Percentiles rank a stretch among this genome's conserved stretches.
phyloP scores from a whole-genome alignment of 2,888 invertebrate genomes.

The Cerastis rubricosa region DNA sequence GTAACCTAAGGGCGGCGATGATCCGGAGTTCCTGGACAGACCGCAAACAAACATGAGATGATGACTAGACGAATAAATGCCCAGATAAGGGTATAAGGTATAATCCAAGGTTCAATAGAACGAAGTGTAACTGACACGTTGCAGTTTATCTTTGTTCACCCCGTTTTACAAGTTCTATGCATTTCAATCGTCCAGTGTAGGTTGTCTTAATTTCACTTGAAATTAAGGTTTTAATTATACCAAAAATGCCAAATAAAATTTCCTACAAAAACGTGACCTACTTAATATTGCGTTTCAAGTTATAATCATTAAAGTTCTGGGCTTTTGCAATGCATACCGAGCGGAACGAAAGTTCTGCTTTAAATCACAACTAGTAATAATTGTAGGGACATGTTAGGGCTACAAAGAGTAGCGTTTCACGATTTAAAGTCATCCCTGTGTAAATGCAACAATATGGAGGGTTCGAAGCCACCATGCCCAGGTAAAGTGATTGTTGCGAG shows the following conservation, averaged over 20 bases:
- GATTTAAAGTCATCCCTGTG: conserved; percentile 3
- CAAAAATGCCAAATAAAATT: background rate
- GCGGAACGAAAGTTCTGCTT: conserved; percentile 40
- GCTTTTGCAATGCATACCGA: conserved; percentile 55
- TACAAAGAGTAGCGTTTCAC: conserved; percentile 14
- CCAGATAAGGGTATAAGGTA: conserved; percentile 54
- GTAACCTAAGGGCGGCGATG: background rate
- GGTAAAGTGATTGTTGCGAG: conserved; percentile 43
- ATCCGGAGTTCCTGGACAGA: background rate
- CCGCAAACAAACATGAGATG: conserved; percentile 17
- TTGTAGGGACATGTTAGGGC: conserved; percentile 38
- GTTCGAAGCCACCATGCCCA: conserved; percentile 35
- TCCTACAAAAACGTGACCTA: background rate
- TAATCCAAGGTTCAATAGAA: conserved; percentile 54
- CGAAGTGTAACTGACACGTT: conserved; percentile 63
- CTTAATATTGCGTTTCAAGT: background rate
- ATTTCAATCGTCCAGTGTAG: conserved; percentile 55
- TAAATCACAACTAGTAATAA: conserved; percentile 27
- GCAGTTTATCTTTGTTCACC: conserved; percentile 64
- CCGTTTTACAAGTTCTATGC: conserved; percentile 38
- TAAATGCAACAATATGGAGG: conserved; percentile 39
- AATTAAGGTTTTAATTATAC: conserved; percentile 1
- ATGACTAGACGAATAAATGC: conserved; percentile 24
- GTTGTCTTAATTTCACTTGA: conserved; percentile 35
- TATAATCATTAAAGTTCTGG: conserved; percentile 14